Evolutionary conservation across 2,888 invertebrate genomes (phyloP), one percentile per base, ranked within the genome.

Genomic region (Hydrotaea cyrtoneurina): DNA sequence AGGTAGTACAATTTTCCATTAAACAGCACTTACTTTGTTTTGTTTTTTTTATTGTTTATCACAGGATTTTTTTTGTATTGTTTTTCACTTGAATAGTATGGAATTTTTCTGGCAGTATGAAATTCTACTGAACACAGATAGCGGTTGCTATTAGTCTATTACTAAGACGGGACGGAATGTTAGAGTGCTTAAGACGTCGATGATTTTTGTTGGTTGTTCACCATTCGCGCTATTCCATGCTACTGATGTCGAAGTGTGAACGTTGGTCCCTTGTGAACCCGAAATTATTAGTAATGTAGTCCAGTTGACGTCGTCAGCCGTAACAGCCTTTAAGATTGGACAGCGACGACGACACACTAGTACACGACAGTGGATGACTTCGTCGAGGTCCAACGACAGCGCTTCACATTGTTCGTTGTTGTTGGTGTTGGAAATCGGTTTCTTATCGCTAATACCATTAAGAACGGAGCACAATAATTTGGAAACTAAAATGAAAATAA

Each of bases 311-410:
- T 17, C 80, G 80, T 31, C 31, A 7, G 31, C 31, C 31, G 31
- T 31, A 2, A 74, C 74, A 71, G 62, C 79, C 73, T 82, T 82
- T 17, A 80, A 85, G 69, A 85, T 82, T 77, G 79, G 76, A 53
- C 77, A 71, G 82, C 79, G 78, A 59, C 81, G 73, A 76, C 73
- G 55, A 31, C 19, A n/a, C 31, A 2, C 7, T n/a, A 43, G 57
- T 57, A 57, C 19, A 57, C 57, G 19, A 19, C 57, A 1, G 57
- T 7, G 17, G 55, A 55, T 26, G 26, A 26, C 5, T 23, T 13
- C 59, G 59, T 59, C 19, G 21, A 59, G 5, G n/a, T 55, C 50
- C 69, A 31, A 53, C 50, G 50, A 53, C 26, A 23, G 26, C 74
- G 53, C 23, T 78, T 72, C 23, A 80, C 31, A 71, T 26, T 53